phyloP scores from a whole-genome alignment of 2,888 invertebrate genomes.

The Alentia gelatinosa region DNA sequence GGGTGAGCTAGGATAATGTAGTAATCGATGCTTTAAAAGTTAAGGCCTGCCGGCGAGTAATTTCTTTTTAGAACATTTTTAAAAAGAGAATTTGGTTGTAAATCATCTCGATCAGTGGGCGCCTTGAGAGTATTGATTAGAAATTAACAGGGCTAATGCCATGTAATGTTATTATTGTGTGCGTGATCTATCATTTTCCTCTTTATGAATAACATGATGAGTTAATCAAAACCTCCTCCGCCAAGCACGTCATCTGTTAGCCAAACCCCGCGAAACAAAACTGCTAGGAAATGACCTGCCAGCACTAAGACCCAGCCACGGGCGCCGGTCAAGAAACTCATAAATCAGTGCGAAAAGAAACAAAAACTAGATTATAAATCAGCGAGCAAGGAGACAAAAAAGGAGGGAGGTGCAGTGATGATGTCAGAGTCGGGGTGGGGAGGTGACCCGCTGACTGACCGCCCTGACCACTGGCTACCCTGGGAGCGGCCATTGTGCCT shows the following conservation, averaged over 20 bases:
- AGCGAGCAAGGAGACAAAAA: no score
- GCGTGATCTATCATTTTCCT: slow-evolving; percentile 36
- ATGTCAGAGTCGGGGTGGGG: not conserved
- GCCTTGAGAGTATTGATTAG: slow-evolving; percentile 10
- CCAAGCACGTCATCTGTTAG: not conserved
- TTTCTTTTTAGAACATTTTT: no score
- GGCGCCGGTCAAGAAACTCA: slow-evolving; percentile 41
- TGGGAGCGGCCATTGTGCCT: slow-evolving; percentile 34
- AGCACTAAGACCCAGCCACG: not conserved
- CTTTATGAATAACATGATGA: slow-evolving; percentile 35
- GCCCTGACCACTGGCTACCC: slow-evolving; percentile 30
- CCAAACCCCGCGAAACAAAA: not conserved
- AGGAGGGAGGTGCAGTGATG: not conserved
- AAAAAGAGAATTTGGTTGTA: no score
- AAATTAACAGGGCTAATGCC: slow-evolving; percentile 39
- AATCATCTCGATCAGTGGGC: not conserved
- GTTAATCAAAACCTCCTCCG: slow-evolving; percentile 31
- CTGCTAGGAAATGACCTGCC: slow-evolving; percentile 5
- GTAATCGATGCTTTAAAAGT: slow-evolving; percentile 30
- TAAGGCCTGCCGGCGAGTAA: not conserved
- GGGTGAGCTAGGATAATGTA: slow-evolving; percentile 23
- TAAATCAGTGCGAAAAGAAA: slow-evolving; percentile 5
- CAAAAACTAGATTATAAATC: slow-evolving; percentile 15
- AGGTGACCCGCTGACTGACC: not conserved
- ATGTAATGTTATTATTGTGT: slow-evolving; percentile 26